Percentiles rank a stretch among this genome's conserved stretches.
Conservation (phyloP, 2,113 vertebrate genomes). For the Dipodomys merriami region DNA sequence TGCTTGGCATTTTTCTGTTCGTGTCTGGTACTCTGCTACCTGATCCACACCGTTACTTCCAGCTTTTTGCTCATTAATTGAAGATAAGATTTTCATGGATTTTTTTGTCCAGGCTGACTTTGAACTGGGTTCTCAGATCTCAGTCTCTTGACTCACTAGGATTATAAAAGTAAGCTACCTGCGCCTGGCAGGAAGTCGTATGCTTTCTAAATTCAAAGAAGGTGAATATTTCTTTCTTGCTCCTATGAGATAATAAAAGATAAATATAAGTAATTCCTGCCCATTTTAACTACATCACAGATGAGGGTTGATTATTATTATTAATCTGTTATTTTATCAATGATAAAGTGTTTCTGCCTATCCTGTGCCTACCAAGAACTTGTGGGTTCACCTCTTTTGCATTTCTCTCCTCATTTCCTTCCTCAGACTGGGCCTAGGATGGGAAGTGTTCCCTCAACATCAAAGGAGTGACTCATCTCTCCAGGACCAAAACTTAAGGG, state of each 20-base stretch:
- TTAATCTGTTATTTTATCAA: neutral
- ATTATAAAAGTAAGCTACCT: no score
- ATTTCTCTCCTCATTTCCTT: neutral
- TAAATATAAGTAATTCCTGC: neutral
- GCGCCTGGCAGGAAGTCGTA: neutral
- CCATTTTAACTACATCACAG: neutral
- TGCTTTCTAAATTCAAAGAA: slow-evolving; percentile 4
- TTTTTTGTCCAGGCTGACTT: no score
- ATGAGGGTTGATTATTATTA: neutral
- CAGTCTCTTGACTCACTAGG: no score
- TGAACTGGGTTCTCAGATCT: no score
- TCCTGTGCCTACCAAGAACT: neutral
- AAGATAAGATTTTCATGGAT: no score
- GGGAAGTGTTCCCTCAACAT: neutral
- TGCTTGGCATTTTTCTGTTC: no score
- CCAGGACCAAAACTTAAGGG: slow-evolving; percentile 24
- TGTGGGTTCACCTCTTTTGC: neutral
- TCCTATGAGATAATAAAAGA: neutral
- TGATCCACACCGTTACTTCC: no score
- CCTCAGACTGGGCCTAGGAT: neutral
- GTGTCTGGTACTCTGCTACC: no score
- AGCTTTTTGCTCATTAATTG: no score
- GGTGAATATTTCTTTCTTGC: neutral
- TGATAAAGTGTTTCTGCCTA: neutral
- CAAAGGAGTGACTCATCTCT: neutral